A percentile compares a stretch with the other conserved stretches of the same genome.
These are phyloP conservation scores for Festucalex cinctus DNA, from an alignment of 2,113 vertebrate species.

Conservation along the genomic window DNA sequence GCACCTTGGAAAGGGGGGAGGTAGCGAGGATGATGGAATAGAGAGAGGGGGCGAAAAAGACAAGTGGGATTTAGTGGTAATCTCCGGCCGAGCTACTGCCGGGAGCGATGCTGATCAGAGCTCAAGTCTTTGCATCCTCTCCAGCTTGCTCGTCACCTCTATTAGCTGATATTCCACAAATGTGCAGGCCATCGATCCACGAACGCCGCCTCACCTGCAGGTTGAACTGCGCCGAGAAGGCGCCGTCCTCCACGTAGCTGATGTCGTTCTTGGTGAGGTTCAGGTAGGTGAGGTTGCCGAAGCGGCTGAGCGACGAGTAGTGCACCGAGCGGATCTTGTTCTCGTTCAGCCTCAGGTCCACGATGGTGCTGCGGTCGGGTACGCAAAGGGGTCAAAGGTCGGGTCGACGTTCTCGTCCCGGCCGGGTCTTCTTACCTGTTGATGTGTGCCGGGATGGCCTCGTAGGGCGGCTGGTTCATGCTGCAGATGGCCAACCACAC, in stretches of 20 bases:
- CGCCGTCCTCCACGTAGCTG: conserved; percentile 92
- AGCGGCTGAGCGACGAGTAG: conserved; percentile 91
- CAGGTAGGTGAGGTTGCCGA: conserved; percentile 97
- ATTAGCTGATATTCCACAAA: too few relatives aligned
- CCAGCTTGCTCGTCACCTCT: too few relatives aligned
- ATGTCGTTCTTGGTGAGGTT: conserved; percentile 99
- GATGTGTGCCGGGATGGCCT: conserved; percentile 94
- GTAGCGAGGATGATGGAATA: background rate
- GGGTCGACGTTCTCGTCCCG: background rate
- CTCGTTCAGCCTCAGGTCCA: conserved; percentile 95
- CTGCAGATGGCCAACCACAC: conserved; percentile 99
- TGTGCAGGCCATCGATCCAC: background rate
- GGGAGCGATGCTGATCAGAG: conserved; percentile 54
- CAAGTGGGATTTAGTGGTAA: conserved; percentile 68
- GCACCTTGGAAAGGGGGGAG: conserved; percentile 61
- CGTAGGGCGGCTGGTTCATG: conserved; percentile 96
- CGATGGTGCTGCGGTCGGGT: conserved; percentile 80
- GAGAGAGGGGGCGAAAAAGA: conserved; percentile 33
- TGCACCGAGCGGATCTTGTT: conserved; percentile 96
- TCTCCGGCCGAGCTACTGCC: conserved; percentile 23
- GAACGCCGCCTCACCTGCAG: conserved; percentile 65
- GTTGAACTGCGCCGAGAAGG: conserved; percentile 95
- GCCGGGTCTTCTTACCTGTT: too few relatives aligned
- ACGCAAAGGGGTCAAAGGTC: background rate
- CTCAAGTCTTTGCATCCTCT: conserved; percentile 11